Conservation (phyloP, 2,888 invertebrate genomes). For the Cataglyphis altisquamis region DNA sequence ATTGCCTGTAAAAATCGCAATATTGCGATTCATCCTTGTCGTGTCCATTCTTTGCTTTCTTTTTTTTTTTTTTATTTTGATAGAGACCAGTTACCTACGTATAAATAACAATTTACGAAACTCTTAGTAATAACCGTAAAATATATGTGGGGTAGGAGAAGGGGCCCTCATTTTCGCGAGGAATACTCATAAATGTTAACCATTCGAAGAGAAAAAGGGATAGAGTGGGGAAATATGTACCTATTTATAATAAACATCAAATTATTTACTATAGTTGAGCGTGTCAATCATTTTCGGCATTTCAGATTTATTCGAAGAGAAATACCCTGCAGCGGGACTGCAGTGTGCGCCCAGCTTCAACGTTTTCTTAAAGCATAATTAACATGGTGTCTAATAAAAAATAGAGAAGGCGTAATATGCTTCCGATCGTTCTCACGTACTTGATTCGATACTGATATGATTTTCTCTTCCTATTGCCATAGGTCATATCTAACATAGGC, state of each 20-base stretch:
- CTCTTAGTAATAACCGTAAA: slow-evolving; percentile 71
- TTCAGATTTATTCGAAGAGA: slow-evolving; percentile 56
- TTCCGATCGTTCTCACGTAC: slow-evolving; percentile 76
- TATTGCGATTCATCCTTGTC: not conserved
- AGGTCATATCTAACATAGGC: slow-evolving; percentile 55
- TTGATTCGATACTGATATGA: slow-evolving; percentile 82
- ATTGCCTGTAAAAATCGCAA: slow-evolving; percentile 32
- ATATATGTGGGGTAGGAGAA: slow-evolving; percentile 57
- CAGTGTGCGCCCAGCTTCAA: slow-evolving; percentile 67
- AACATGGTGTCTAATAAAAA: slow-evolving; percentile 74
- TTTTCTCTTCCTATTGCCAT: slow-evolving; percentile 80
- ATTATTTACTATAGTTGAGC: slow-evolving; percentile 78
- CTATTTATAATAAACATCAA: slow-evolving; percentile 68
- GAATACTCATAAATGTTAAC: slow-evolving; percentile 30
- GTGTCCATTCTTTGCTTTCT: slow-evolving; percentile 4
- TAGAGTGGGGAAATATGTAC: slow-evolving; percentile 27
- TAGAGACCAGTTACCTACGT: slow-evolving; percentile 60
- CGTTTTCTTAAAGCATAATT: slow-evolving; percentile 69
- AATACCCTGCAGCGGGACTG: slow-evolving; percentile 72
- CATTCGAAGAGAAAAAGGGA: slow-evolving; percentile 31
- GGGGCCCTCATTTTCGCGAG: slow-evolving; percentile 3
- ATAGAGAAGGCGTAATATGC: slow-evolving; percentile 76
- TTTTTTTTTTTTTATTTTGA: slow-evolving; percentile 22
- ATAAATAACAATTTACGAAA: slow-evolving; percentile 75
- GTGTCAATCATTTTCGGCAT: slow-evolving; percentile 68